Percentiles rank a stretch among this genome's conserved stretches.
These are phyloP conservation scores for Coelopa pilipes DNA, from an alignment of 2,888 invertebrate species.

Conservation along the genomic window DNA sequence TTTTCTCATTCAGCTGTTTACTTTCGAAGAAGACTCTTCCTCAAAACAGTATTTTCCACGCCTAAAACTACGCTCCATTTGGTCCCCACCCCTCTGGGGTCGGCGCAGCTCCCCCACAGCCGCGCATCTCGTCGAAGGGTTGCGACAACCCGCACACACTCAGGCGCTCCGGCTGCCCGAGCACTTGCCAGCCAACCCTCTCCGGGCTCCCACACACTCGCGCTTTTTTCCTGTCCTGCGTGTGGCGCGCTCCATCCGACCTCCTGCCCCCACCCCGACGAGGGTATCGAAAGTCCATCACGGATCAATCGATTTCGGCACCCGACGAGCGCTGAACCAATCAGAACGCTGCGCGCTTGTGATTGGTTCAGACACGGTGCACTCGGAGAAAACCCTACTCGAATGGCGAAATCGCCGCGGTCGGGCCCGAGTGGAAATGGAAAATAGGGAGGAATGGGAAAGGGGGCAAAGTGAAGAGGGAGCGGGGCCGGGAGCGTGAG, in stretches of 20 bases:
- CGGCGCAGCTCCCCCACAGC: no score
- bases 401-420: no score
- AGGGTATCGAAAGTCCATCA: constrained; percentile 60
- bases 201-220: no score
- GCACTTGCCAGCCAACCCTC: no score
- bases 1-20: no score
- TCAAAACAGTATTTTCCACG: no score
- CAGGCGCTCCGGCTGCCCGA: not conserved
- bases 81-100: no score
- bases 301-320: constrained; percentile 64
- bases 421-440: no score
- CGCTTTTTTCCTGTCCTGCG: constrained; percentile 30
- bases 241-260: not conserved
- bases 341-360: constrained; percentile 56
- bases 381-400: constrained; percentile 45
- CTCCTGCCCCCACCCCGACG: not conserved
- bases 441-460: constrained; percentile 33
- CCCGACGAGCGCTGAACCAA: constrained; percentile 52
- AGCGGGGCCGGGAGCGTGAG: not conserved
- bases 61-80: no score
- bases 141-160: constrained; percentile 6
- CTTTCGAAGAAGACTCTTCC: no score
- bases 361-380: constrained; percentile 54
- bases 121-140: no score
- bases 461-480: constrained; percentile 14